Evolutionary conservation across 2,888 invertebrate genomes (phyloP), one percentile per base, ranked within the genome.

Genomic region (Phyllotreta cruciferae): DNA sequence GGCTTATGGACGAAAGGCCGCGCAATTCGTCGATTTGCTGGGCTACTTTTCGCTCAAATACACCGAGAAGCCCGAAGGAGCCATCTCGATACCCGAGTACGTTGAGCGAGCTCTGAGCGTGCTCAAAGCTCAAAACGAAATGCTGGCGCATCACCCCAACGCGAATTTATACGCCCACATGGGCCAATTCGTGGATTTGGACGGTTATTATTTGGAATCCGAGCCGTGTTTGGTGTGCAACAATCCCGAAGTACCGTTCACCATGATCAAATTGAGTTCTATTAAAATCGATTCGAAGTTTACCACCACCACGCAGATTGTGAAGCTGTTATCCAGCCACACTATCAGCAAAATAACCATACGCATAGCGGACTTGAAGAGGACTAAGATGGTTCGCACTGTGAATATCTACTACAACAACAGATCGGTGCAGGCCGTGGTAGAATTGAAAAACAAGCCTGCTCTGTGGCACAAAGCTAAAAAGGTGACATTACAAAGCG

Each of bases 191-290:
- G 93, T 98, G 0, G 96, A 98, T 77, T 87, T 97, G 49, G 97
- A 97, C 78, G 98, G 98, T 0, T 97, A 94, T 82, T 98, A 94
- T 80, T 83, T 98, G 66, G 98, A 98, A 83, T 94, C 95, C 14
- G 97, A 98, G 78, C 98, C 98, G 0, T 99, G 98, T 76, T 87
- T 98, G 61, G 97, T 98, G 0, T 98, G 98, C 82, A 98, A 98
- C 82, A 97, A 97, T 83, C 97, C 97, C 0, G 98, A 98, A 81
- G 92, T 96, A 11, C 90, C 96, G 0, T 91, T 94, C 85, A 86
- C 92, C 0, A 93, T 91, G 58, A 93, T 96, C 70, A 98, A 98
- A 80, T 82, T 98, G 60, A 93, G 95, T 0, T 91, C 96, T 0
- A 93, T 98, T 64, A 96, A 97, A 84, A 90, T 92, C 64, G 98